Evolutionary conservation across 2,113 vertebrate species (phyloP), one percentile per base, ranked within the genome.

Genomic region (Pao palembangensis): DNA sequence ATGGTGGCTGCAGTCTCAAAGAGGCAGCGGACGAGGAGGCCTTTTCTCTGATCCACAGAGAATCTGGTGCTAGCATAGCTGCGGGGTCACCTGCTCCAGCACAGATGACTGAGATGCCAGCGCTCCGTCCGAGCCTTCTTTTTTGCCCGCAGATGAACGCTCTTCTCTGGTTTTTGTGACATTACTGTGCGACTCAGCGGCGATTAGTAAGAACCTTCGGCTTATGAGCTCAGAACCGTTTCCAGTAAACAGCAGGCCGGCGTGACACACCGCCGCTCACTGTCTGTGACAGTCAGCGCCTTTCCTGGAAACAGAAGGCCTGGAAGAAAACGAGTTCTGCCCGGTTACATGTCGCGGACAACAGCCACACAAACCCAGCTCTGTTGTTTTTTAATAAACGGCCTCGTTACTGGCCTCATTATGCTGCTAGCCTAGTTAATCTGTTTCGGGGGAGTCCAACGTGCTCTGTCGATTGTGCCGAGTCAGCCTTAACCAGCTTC

Each of bases 271-370:
- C 56, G 15, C 38, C 67, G 41, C 63, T 64, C 14, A 0, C 16
- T 7, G 46, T 61, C 66, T 51, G 63, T 51, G 60, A 63, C 71
- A 70, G 19, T 70, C 75, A 34, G 74, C 75, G 53, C 65, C 75
- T 71, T 84, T 82, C 75, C 77, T 76, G 81, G 78, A 78, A 83
- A 58, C 75, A 64, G 60, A 20, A 21, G 21, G 51, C n/a, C 61
- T 25, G 49, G 56, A 56, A 60, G 63, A 51, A 44, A 38, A 53
- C 64, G 16, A 19, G 43, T 44, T 52, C 66, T 67, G 65, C 56
- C 48, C 17, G 59, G 41, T 61, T 47, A 17, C 7, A 68, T 65
- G 59, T 66, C 56, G 64, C 69, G 52, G 50, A 61, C 34, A 69
- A 51, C 66, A 14, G 47, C 23, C 48, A 25, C 71, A 68, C 67